Evolutionary conservation across 2,888 invertebrate species (phyloP), one percentile per base, ranked within the genome.

Genomic region (Athalia cordata): DNA sequence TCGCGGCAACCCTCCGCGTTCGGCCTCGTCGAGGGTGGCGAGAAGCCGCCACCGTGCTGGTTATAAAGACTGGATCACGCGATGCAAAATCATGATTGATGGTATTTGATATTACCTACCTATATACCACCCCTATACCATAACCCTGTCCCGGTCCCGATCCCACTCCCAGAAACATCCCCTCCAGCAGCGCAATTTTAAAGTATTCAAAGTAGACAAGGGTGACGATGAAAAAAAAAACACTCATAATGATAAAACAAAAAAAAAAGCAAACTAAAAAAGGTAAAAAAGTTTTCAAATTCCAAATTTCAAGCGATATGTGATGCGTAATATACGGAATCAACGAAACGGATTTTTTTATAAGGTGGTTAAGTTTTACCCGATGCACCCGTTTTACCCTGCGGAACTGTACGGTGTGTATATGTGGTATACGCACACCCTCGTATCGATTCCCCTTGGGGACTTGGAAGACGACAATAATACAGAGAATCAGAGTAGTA

Each of bases 381-480:
- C 2, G 29, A 29, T 29, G 29, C 29, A 29, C 0, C 2, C 1
- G 29, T 29, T n/a, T n/a, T n/a, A 29, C 29, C 29, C 29, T 29
- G 29, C 29, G 29, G 29, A 2, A 29, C 2, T 29, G 29, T 29
- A 29, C 29, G 29, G 29, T 29, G 29, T 29, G n/a, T n/a, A n/a
- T n/a, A 29, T 29, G 29, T 29, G 47, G 62, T 62, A 62, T 62
- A 61, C 8, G 29, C 29, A 29, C 29, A 29, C 29, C 29, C 29
- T 29, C 29, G 29, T 29, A 29, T 29, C 29, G 29, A 29, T 29
- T 29, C 29, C 29, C 29, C 29, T 29, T 29, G 29, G 29, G 29
- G 29, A 82, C 83, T 83, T 84, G 83, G 83, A 84, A 82, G 83
- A 81, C 83, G 84, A 83, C 81, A 81, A 80, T 82, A 84, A 81